Conservation (phyloP, 2,113 vertebrate genomes). For the Psilopogon haemacephalus region DNA sequence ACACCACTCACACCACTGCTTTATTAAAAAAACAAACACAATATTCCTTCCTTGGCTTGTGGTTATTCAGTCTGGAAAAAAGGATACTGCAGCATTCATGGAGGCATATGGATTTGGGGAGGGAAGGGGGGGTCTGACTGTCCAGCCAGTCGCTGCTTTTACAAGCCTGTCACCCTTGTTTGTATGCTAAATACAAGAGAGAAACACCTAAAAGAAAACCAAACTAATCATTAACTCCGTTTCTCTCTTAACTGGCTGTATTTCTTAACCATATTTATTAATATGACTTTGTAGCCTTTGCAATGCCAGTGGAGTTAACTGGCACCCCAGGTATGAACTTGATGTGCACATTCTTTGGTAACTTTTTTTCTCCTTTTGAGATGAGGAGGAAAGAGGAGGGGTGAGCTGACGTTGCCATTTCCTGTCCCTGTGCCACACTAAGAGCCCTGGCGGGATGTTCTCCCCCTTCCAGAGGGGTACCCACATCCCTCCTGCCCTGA, state of each 20-base stretch:
- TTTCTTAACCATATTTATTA: conserved; percentile 66
- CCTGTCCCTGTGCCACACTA: not conserved
- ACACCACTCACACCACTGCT: conserved; percentile 22
- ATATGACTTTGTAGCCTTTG: conserved; percentile 40
- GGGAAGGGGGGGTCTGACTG: conserved; percentile 35
- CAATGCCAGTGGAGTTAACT: conserved; percentile 14
- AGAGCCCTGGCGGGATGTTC: not conserved
- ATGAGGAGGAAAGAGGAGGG: not conserved
- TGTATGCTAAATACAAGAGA: conserved; percentile 46
- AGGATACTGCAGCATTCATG: conserved; percentile 72
- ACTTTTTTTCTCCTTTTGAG: conserved; percentile 38
- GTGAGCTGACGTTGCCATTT: not conserved
- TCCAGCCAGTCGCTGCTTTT: conserved; percentile 21
- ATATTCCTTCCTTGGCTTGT: conserved; percentile 61
- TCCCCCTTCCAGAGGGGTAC: not conserved
- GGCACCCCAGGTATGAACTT: not conserved
- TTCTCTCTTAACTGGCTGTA: conserved; percentile 51
- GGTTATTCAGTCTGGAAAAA: conserved; percentile 71
- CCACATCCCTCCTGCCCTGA: not conserved
- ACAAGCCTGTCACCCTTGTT: conserved; percentile 11
- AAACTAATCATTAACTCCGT: conserved; percentile 72
- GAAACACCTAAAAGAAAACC: conserved; percentile 25
- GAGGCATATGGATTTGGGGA: conserved; percentile 6
- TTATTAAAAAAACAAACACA: conserved; percentile 43
- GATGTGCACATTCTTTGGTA: conserved; percentile 45